These are phyloP conservation scores for Asobara japonica DNA, from an alignment of 1,140 invertebrate species.

Conservation along the genomic window DNA sequence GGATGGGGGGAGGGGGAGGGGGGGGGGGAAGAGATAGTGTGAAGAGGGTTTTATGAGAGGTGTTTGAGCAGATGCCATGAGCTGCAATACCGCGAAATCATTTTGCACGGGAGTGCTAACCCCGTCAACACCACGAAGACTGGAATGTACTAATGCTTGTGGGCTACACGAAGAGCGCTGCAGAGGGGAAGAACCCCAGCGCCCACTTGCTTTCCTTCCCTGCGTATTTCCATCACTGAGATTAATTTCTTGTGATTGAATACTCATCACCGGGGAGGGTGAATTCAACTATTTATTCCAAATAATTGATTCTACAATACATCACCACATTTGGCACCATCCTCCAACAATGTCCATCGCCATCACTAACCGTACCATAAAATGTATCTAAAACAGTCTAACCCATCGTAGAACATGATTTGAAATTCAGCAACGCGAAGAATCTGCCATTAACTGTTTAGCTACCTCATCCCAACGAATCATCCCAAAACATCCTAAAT, in stretches of 20 bases:
- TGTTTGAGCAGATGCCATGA: conserved; percentile 32
- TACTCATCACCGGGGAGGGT: neutral
- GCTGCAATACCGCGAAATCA: conserved; percentile 38
- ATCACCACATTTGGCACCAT: too few species aligned
- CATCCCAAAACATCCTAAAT: neutral
- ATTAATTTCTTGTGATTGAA: conserved; percentile 26
- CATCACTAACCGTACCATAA: too few species aligned
- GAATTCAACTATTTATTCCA: too few species aligned
- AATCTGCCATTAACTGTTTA: neutral
- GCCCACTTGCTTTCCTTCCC: neutral
- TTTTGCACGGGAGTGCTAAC: conserved; percentile 40
- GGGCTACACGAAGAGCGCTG: neutral
- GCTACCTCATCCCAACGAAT: neutral
- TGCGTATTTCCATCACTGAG: conserved; percentile 1
- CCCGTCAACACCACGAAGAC: conserved; percentile 35
- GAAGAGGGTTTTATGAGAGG: conserved; percentile 13
- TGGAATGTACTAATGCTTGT: conserved; percentile 29
- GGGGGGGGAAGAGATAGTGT: neutral
- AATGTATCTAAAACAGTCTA: neutral
- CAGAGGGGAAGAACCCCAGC: neutral
- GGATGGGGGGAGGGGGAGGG: neutral
- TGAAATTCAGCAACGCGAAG: neutral
- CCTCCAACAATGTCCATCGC: too few species aligned
- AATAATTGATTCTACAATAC: too few species aligned
- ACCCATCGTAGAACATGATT: neutral